A percentile compares a stretch with the other conserved stretches of the same genome.
phyloP scores from a whole-genome alignment of 2,113 vertebrate species.

The Microcebus murinus region DNA sequence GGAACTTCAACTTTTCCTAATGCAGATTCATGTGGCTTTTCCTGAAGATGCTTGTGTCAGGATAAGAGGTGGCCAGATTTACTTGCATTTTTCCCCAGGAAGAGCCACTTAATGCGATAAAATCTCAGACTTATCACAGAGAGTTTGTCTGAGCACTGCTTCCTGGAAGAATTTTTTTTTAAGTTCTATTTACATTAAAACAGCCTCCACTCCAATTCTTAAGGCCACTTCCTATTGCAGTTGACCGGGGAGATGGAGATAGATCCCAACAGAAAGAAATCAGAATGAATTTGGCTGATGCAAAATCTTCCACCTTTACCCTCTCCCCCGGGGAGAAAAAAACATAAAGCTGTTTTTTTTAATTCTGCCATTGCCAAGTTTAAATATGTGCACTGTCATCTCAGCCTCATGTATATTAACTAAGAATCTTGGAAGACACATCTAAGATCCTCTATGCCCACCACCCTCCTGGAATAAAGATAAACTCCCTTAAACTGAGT shows the following conservation, averaged over 20 bases:
- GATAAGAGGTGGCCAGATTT: slow-evolving; percentile 31
- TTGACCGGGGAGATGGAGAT: background rate
- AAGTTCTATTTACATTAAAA: slow-evolving; percentile 64
- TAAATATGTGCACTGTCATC: background rate
- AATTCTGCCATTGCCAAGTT: background rate
- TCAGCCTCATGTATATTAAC: slow-evolving; percentile 39
- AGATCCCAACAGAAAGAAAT: slow-evolving; percentile 41
- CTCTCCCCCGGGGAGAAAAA: background rate
- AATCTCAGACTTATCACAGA: slow-evolving; percentile 60
- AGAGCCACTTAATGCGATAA: slow-evolving; percentile 68
- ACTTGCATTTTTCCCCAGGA: slow-evolving; percentile 19
- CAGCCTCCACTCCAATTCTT: background rate
- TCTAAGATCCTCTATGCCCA: background rate
- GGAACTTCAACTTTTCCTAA: slow-evolving; percentile 54
- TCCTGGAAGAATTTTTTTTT: slow-evolving; percentile 69
- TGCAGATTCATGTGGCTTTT: slow-evolving; percentile 48
- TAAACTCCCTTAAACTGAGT: background rate
- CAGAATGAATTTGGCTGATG: slow-evolving; percentile 6
- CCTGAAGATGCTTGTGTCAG: slow-evolving; percentile 56
- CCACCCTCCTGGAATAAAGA: background rate
- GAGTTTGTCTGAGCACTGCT: slow-evolving; percentile 37
- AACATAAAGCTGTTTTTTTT: background rate
- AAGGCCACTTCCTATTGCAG: background rate
- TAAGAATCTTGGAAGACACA: slow-evolving; percentile 17
- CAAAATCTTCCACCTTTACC: background rate